A percentile compares a stretch with the other conserved stretches of the same genome.
Evolutionary conservation across 2,797 vertebrate species (phyloP).

Genomic region (Amniataba percoides): DNA sequence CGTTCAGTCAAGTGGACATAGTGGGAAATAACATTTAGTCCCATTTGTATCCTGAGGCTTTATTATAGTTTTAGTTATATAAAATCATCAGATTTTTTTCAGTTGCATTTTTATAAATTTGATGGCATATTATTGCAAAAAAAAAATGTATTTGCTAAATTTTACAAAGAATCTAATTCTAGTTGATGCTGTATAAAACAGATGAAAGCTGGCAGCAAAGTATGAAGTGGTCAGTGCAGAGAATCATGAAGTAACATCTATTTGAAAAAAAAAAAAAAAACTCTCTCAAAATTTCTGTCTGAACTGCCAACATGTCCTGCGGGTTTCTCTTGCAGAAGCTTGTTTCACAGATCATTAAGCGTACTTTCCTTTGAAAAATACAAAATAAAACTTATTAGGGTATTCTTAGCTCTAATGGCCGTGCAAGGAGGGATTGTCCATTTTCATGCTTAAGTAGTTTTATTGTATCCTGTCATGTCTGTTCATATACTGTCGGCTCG

Average conservation of each 20-base stretch:
- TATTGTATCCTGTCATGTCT: slow-evolving; percentile 70
- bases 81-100: slow-evolving; percentile 25
- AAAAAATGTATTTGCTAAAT: slow-evolving; percentile 46
- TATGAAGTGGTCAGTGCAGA: slow-evolving; percentile 60
- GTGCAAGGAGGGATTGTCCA: slow-evolving; percentile 57
- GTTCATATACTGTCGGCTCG: slow-evolving; percentile 54
- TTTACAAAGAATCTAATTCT: slow-evolving; percentile 48
- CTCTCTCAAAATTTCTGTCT: slow-evolving; percentile 54
- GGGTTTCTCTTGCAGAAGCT: slow-evolving; percentile 67
- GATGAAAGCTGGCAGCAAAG: slow-evolving; percentile 42
- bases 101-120: slow-evolving; percentile 30
- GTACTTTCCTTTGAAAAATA: slow-evolving; percentile 69
- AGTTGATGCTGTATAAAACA: slow-evolving; percentile 47
- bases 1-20: not conserved
- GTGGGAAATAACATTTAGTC: too few relatives aligned
- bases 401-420: slow-evolving; percentile 67
- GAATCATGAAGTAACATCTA: slow-evolving; percentile 53
- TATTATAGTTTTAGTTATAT: slow-evolving; percentile 28
- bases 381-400: slow-evolving; percentile 65
- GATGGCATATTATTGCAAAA: slow-evolving; percentile 43
- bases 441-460: slow-evolving; percentile 68
- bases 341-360: slow-evolving; percentile 73
- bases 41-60: slow-evolving; percentile 27
- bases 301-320: slow-evolving; percentile 51
- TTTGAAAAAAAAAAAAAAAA: slow-evolving; percentile 55